Evolutionary conservation across 2,888 invertebrate genomes (phyloP).

Genomic region (Bimastos eiseni): DNA sequence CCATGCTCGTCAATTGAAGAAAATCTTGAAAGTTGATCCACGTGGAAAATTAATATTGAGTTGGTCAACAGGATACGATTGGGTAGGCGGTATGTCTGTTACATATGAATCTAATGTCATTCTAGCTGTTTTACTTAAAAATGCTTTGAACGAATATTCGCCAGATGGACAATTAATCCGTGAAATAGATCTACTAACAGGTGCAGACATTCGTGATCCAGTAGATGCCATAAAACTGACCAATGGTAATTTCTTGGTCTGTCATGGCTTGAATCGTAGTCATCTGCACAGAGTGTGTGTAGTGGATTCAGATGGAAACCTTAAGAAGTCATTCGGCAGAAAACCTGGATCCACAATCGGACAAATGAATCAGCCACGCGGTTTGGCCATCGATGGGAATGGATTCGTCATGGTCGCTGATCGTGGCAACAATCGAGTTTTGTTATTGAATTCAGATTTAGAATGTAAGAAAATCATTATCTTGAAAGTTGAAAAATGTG

Average conservation of each 20-base stretch:
- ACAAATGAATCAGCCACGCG: no score
- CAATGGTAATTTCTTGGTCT: neutral
- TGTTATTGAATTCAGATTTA: no score
- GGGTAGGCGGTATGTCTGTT: neutral
- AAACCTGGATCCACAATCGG: no score
- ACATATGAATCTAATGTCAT: neutral
- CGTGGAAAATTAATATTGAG: neutral
- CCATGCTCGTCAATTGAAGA: neutral
- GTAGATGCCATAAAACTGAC: neutral
- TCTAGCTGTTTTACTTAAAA: neutral
- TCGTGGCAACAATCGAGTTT: no score
- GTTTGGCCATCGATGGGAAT: no score
- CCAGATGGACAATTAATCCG: neutral
- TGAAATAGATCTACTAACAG: neutral
- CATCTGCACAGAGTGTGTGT: no score
- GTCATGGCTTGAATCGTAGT: neutral
- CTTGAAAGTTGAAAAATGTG: no score
- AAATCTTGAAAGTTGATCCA: conserved; percentile 5
- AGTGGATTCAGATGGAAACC: no score
- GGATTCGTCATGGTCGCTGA: no score
- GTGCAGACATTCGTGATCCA: neutral
- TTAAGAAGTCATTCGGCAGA: no score
- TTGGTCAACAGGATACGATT: neutral
- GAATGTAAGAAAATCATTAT: no score
- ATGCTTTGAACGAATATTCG: neutral